phyloP scores from a whole-genome alignment of 2,888 invertebrate species.

The Lamellibrachia columna region DNA sequence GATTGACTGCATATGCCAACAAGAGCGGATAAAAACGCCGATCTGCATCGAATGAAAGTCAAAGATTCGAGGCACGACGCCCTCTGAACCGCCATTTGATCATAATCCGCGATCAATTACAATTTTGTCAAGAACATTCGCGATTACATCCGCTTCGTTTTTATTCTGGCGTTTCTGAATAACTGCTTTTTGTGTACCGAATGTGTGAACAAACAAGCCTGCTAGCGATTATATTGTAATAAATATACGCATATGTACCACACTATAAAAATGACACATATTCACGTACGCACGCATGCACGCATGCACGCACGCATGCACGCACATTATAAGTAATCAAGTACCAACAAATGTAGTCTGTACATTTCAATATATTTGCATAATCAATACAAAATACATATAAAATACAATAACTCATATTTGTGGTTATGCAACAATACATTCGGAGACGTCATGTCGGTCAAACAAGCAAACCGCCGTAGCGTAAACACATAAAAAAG shows the following conservation, averaged over 20 bases:
- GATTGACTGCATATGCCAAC: constrained; percentile 16
- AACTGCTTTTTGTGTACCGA: neutral
- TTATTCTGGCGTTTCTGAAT: neutral
- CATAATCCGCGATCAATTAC: constrained; percentile 16
- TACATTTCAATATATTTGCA: neutral
- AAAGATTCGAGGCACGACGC: constrained; percentile 10
- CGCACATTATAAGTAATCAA: neutral
- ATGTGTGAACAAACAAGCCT: neutral
- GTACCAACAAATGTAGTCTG: neutral
- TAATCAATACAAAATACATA: neutral
- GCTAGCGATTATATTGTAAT: neutral
- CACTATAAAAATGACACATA: neutral
- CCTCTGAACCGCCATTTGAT: constrained; percentile 3
- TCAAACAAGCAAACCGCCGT: neutral
- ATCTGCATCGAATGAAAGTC: constrained; percentile 6
- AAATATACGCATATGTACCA: neutral
- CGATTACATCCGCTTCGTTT: neutral
- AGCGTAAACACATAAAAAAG: neutral
- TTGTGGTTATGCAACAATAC: neutral
- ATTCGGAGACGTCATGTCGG: neutral
- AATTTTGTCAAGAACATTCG: constrained; percentile 5
- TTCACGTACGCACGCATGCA: neutral
- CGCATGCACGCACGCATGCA: neutral
- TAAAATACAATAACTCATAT: neutral
- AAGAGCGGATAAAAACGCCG: constrained; percentile 12